Conservation (phyloP, 2,113 vertebrate genomes). For the Passer montanus region DNA sequence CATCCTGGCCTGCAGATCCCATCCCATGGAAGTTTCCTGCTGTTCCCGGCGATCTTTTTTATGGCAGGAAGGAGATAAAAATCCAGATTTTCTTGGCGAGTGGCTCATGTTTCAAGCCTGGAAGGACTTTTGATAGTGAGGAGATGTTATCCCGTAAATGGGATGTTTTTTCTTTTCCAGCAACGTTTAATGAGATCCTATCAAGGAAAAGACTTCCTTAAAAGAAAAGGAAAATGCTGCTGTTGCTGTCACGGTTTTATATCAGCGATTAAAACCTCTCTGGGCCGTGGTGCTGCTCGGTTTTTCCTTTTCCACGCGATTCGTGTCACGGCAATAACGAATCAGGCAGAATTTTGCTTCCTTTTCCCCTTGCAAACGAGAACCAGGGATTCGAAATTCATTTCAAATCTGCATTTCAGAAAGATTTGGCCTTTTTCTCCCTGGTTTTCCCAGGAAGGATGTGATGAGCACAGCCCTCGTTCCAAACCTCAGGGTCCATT, state of each 20-base stretch:
- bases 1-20: not conserved
- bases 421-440: not conserved
- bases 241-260: not conserved
- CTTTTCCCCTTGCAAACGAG: not conserved
- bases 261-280: not conserved
- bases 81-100: not conserved
- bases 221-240: not conserved
- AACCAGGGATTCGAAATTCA: rapidly evolving
- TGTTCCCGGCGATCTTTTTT: not conserved
- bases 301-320: not conserved
- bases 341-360: not conserved
- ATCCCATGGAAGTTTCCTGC: rapidly evolving
- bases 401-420: not conserved
- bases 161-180: not conserved
- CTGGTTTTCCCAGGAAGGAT: not conserved
- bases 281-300: not conserved
- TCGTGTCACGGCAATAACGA: not conserved
- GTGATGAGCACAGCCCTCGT: not conserved
- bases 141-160: conserved; percentile 34
- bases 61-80: not conserved
- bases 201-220: not conserved
- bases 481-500: not conserved
- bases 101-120: not conserved
- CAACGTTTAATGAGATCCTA: not conserved
- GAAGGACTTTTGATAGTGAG: not conserved